phyloP scores from a whole-genome alignment of 2,113 vertebrate genomes.

The Synchiropus splendidus region DNA sequence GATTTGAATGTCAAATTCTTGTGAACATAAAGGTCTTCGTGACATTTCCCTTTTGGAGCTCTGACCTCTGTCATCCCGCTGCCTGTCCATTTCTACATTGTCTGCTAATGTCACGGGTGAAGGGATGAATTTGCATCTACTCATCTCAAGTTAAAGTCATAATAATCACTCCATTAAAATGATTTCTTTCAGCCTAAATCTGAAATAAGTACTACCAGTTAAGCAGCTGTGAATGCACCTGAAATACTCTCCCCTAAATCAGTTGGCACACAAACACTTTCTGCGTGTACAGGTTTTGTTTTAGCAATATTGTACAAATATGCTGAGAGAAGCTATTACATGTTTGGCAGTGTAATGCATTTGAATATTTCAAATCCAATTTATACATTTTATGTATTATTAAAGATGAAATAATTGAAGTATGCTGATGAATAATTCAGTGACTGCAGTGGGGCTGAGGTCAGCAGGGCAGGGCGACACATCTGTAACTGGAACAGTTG shows the following conservation, averaged over 20 bases:
- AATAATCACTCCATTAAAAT: no score
- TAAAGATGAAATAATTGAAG: slow-evolving; percentile 35
- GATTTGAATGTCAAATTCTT: slow-evolving; percentile 44
- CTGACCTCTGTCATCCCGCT: slow-evolving; percentile 7
- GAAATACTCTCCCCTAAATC: no score
- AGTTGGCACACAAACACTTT: no score
- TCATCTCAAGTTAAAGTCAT: slow-evolving; percentile 12
- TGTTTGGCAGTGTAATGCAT: slow-evolving; percentile 10
- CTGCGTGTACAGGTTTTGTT: no score
- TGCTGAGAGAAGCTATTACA: slow-evolving; percentile 2
- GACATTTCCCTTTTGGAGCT: slow-evolving; percentile 29
- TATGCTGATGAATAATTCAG: slow-evolving; percentile 36
- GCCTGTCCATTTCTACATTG: slow-evolving; percentile 10
- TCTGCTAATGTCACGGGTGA: slow-evolving; percentile 14
- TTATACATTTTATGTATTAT: slow-evolving; percentile 32
- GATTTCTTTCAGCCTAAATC: no score
- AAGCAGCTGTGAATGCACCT: no score
- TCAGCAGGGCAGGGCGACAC: slow-evolving; percentile 16
- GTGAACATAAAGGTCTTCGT: slow-evolving; percentile 26
- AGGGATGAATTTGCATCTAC: slow-evolving; percentile 1
- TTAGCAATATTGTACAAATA: no score
- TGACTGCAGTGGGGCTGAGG: slow-evolving; percentile 13
- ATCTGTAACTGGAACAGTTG: slow-evolving; percentile 13
- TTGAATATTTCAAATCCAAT: slow-evolving; percentile 39
- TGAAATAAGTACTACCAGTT: no score